Evolutionary conservation across 2,888 invertebrate species (phyloP).

Genomic region (Pheosia tremula): DNA sequence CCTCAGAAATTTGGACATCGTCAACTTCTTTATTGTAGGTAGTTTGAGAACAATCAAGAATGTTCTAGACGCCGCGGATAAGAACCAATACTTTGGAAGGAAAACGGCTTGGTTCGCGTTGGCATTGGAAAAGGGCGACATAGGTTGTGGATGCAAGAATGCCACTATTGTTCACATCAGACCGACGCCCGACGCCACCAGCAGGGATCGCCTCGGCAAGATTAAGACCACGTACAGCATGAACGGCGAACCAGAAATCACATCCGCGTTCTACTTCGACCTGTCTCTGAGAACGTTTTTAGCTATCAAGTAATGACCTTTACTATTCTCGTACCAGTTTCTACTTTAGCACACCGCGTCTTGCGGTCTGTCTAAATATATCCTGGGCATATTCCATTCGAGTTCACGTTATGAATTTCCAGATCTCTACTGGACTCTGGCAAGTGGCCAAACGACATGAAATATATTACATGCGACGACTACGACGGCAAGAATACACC

Average conservation of each 20-base stretch:
- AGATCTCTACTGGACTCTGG: slow-evolving; percentile 89
- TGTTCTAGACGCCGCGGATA: slow-evolving; percentile 88
- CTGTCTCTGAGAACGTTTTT: slow-evolving; percentile 89
- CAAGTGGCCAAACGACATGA: slow-evolving; percentile 89
- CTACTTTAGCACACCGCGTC: slow-evolving; percentile 59
- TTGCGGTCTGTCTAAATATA: slow-evolving; percentile 70
- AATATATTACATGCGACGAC: slow-evolving; percentile 91
- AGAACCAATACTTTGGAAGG: slow-evolving; percentile 90
- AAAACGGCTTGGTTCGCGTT: slow-evolving; percentile 96
- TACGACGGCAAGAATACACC: slow-evolving; percentile 91
- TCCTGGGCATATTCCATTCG: slow-evolving; percentile 69
- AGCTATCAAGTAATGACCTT: slow-evolving; percentile 87
- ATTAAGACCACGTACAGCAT: slow-evolving; percentile 89
- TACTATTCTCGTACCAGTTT: slow-evolving; percentile 57
- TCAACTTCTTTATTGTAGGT: slow-evolving; percentile 95
- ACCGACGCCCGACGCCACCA: slow-evolving; percentile 88
- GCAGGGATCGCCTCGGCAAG: slow-evolving; percentile 88
- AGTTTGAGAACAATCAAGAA: slow-evolving; percentile 88
- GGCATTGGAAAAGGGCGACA: slow-evolving; percentile 89
- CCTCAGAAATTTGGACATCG: slow-evolving; percentile 92
- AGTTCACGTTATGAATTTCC: slow-evolving; percentile 72
- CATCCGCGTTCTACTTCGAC: slow-evolving; percentile 95
- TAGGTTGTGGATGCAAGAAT: slow-evolving; percentile 90
- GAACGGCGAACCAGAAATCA: slow-evolving; percentile 89
- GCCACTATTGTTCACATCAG: slow-evolving; percentile 90